Evolutionary conservation across 2,797 vertebrate genomes (phyloP).

Genomic region (Sebastes hopkinsi): DNA sequence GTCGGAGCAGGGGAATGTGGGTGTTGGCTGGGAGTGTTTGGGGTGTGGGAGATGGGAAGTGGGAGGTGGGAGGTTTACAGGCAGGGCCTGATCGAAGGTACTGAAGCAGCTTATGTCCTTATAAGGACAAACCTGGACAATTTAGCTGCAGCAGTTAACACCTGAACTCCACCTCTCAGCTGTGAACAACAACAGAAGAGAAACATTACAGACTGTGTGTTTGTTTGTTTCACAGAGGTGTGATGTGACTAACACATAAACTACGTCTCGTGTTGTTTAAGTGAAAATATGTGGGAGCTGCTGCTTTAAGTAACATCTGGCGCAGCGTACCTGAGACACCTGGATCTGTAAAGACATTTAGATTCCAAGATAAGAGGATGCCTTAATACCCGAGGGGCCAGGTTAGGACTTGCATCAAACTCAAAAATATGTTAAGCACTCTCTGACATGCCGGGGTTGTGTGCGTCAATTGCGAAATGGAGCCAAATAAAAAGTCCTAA

Average conservation of each 20-base stretch:
- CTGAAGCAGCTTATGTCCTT: conserved; percentile 59
- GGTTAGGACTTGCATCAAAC: conserved; percentile 71
- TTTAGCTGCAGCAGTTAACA: conserved; percentile 46
- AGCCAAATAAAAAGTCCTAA: not conserved
- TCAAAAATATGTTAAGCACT: conserved; percentile 58
- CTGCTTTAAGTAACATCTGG: conserved; percentile 22
- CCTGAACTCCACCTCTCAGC: conserved; percentile 64
- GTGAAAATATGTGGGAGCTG: not conserved
- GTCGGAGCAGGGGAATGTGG: conserved; percentile 58
- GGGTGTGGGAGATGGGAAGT: conserved; percentile 64
- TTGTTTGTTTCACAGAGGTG: not conserved
- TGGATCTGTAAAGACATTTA: conserved; percentile 49
- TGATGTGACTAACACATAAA: not conserved
- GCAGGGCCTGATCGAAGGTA: conserved; percentile 45
- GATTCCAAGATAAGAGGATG: conserved; percentile 59
- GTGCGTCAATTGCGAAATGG: conserved; percentile 32
- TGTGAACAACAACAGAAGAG: not conserved
- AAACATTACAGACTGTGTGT: not conserved
- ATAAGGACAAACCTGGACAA: conserved; percentile 73
- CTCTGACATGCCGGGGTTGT: conserved; percentile 30
- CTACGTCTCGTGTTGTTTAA: not conserved
- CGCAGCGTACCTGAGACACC: conserved; percentile 26
- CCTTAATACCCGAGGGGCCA: conserved; percentile 41
- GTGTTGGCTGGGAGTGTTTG: conserved; percentile 54
- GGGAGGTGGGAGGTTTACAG: conserved; percentile 50